Evolutionary conservation across 30 jellyfish, hydroid and myxozoan genomes (phyloP).

Genomic region (Haliclystus octoradiatus): DNA sequence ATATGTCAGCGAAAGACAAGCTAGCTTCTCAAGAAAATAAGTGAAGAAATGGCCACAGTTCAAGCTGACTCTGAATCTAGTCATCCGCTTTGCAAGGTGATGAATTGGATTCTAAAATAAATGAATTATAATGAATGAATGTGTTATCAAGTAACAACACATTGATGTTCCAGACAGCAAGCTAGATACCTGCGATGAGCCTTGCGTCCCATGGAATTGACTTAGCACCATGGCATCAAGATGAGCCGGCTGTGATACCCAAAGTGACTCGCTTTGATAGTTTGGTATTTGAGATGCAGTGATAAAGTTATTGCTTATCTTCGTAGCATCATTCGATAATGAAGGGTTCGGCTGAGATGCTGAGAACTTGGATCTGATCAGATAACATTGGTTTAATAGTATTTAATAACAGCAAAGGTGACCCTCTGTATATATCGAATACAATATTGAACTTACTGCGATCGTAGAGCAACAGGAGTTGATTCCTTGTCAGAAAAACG

Average conservation of each 20-base stretch:
- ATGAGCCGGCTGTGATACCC: constrained; percentile 84
- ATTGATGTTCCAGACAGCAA: not conserved
- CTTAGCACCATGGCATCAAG: constrained; percentile 74
- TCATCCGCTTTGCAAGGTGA: constrained; percentile 84
- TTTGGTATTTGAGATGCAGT: constrained; percentile 14
- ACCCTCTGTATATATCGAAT: no score
- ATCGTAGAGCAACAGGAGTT: no score
- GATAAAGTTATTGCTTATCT: constrained; percentile 5
- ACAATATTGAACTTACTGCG: no score
- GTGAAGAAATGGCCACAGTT: constrained; percentile 28
- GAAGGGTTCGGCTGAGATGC: constrained; percentile 86
- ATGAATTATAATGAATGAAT: not conserved
- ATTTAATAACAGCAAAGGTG: no score
- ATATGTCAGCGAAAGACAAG: constrained; percentile 24
- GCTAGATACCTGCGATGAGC: constrained; percentile 73
- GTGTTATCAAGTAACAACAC: not conserved
- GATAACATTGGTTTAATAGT: not conserved
- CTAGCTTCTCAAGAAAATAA: constrained; percentile 16
- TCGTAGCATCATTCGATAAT: constrained; percentile 21
- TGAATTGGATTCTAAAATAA: constrained; percentile 64
- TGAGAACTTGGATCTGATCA: constrained; percentile 35
- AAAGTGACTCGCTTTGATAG: constrained; percentile 18
- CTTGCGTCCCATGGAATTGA: constrained; percentile 67
- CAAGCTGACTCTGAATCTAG: constrained; percentile 47
- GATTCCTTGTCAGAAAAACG: no score